Evolutionary conservation across 2,888 invertebrate genomes (phyloP), one percentile per base, ranked within the genome.

Genomic region (Melolontha melolontha): DNA sequence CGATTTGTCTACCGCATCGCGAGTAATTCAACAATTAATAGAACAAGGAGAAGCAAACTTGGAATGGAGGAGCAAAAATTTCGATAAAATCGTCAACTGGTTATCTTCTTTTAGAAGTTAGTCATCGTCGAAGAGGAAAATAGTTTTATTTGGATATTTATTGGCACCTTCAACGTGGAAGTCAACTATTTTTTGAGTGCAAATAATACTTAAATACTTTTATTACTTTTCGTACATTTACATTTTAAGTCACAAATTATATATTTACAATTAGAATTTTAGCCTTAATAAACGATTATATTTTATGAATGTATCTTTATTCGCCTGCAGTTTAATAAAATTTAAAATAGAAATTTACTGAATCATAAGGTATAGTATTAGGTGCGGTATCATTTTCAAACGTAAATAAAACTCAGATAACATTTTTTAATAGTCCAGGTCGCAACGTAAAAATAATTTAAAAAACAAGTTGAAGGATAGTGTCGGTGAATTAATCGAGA

Each of bases 11-110:
- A 68, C 76, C 5, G 88, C 88, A 0, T 84, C 86, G 0, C 84
- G 94, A 71, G 90, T 93, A 0, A 89, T 93, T 0, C 88, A 90
- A 69, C 96, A 96, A 82, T 90, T 93, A 0, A 82, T 95, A 7
- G 96, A 96, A 79, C 89, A 91, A 62, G 91, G 91, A 0, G 88
- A 91, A 73, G 90, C 92, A 2, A 95, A 96, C 79, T 91, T 95
- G 0, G 88, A 90, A 72, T 97, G 96, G 96, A 91, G 93, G 88
- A 85, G 90, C 62, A 85, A 85, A 52, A 92, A 95, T 83, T 92
- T 92, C 78, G 84, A 88, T 63, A 87, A 87, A 1, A 93, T 96
- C 68, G 87, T 90, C 2, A 84, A 88, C 39, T 96, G 96, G 96
- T 82, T 96, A 8, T 41, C 54, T 12, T 44, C 27, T 4, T 42